Evolutionary conservation across 2,113 vertebrate genomes (phyloP), one percentile per base, ranked within the genome.

Genomic region (Chelonoidis abingdonii): DNA sequence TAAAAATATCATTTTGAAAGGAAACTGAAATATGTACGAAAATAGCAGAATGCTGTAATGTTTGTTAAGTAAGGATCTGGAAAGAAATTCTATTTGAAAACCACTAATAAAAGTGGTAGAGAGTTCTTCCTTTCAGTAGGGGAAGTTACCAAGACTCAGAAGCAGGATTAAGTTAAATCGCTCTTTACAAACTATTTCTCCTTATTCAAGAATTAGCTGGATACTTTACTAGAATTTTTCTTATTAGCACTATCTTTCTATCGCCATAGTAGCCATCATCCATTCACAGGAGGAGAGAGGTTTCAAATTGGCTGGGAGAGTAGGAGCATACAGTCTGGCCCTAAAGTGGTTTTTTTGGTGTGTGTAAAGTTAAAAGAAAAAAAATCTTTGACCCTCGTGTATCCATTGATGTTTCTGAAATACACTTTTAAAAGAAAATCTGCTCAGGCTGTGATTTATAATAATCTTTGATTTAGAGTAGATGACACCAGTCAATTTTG

Each of bases 401-500:
- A 94, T 86, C 80, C 85, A 57, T 95, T 93, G 91, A 2, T 95
- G 29, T 88, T 85, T 56, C 86, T 89, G 94, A 95, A 95, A 83
- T 89, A 79, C 57, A 38, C 90, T 38, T 89, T 89, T 3, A 41
- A 41, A 41, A 38, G 78, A 84, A 87, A 94, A 94, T 89, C 83
- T 94, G 31, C 96, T 57, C 89, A 91, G 96, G 95, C 96, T 95
- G 96, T 96, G 96, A 96, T 92, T 95, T 93, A 59, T 96, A 75
- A 69, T 90, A 92, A 65, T 56, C 83, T 95, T 96, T 96, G 85
- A 83, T 94, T 96, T 95, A 93, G 91, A 89, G 17, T 87, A 31
- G 89, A 89, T 72, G 86, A 86, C 90, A 87, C 88, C 88, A 41
- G 93, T 62, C 76, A 2, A 50, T 91, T 95, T 96, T 95, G 80